A percentile compares a stretch with the other conserved stretches of the same genome.
Conservation (phyloP, 1,140 invertebrate species). For the Caenorhabditis inopinata region DNA sequence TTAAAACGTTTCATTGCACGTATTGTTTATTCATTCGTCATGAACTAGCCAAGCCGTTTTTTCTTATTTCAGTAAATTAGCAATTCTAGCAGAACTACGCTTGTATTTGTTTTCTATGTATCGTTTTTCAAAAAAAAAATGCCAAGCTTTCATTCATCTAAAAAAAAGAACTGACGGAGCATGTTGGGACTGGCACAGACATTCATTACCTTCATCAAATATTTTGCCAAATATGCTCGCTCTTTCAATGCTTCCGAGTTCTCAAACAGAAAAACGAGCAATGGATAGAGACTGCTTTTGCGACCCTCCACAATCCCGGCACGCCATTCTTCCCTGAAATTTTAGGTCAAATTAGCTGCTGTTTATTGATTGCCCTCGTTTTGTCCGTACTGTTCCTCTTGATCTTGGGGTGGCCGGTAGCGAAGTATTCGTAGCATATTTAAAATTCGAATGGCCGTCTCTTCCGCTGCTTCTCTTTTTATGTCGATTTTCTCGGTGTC, state of each 20-base stretch:
- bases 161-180: not conserved
- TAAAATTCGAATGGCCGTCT: not conserved
- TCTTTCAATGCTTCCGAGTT: slow-evolving; percentile 42
- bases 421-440: not conserved
- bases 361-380: not conserved
- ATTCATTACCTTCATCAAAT: slow-evolving; percentile 40
- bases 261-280: slow-evolving; percentile 34
- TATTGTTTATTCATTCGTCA: no score
- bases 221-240: slow-evolving; percentile 43
- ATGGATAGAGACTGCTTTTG: slow-evolving; percentile 22
- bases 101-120: not conserved
- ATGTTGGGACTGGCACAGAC: not conserved
- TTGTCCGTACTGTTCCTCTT: slow-evolving; percentile 12
- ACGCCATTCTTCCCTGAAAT: slow-evolving; percentile 39
- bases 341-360: not conserved
- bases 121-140: slow-evolving; percentile 25
- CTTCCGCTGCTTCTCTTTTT: not conserved
- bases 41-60: no score
- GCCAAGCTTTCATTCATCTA: not conserved
- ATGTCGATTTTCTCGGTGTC: not conserved
- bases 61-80: not conserved
- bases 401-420: not conserved
- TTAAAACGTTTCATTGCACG: no score
- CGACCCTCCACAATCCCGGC: slow-evolving; percentile 36
- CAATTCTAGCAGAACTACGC: not conserved